Conservation (phyloP, 2,797 vertebrate species). For the Takifugu rubripes region DNA sequence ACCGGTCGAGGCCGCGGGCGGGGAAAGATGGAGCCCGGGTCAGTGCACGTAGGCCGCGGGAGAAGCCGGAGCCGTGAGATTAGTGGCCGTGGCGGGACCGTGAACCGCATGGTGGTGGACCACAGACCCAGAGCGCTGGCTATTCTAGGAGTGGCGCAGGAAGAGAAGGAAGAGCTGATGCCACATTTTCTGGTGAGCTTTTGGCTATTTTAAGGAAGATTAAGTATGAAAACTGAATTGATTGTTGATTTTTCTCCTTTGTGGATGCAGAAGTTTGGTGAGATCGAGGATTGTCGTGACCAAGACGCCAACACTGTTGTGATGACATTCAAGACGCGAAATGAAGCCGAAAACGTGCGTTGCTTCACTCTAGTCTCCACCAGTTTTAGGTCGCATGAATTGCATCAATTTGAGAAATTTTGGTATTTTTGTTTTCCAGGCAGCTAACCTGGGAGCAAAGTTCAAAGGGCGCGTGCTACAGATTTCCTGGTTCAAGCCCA, state of each 20-base stretch:
- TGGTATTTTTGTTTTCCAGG: conserved; percentile 55
- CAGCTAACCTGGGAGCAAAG: conserved; percentile 94
- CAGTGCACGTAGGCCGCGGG: conserved; percentile 72
- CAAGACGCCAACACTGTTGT: conserved; percentile 85
- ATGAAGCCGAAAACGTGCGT: conserved; percentile 89
- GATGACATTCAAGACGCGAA: conserved; percentile 87
- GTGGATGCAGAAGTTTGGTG: conserved; percentile 83
- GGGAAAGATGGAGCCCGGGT: conserved; percentile 83
- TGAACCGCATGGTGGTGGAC: conserved; percentile 93
- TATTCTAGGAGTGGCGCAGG: conserved; percentile 84
- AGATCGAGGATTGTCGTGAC: conserved; percentile 86
- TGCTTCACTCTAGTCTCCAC: background rate
- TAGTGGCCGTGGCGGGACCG: conserved; percentile 73
- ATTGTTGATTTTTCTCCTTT: background rate
- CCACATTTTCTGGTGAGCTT: conserved; percentile 92
- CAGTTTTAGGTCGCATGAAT: no score
- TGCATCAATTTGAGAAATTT: background rate
- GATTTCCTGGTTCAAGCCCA: conserved; percentile 97
- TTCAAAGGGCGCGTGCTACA: conserved; percentile 95
- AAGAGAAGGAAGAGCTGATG: conserved; percentile 93
- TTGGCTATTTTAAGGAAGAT: background rate
- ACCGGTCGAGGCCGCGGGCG: conserved; percentile 82
- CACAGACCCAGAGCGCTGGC: conserved; percentile 88
- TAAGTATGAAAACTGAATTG: background rate
- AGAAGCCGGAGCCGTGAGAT: conserved; percentile 85